Base-by-base conservation (phyloP, 2,113 vertebrate genomes). In the Pycnonotus jocosus region DNA sequence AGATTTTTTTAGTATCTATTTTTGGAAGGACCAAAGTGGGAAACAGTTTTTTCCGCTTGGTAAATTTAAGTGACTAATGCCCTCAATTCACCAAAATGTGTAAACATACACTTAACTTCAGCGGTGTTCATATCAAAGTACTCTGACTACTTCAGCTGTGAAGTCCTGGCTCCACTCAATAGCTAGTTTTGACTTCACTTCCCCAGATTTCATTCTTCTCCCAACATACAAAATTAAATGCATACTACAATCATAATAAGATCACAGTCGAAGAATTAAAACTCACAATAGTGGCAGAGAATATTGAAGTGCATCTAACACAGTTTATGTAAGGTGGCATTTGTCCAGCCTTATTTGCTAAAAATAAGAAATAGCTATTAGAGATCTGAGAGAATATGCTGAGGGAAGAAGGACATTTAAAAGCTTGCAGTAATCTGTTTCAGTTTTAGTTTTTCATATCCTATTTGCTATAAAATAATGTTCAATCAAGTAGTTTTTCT, bases 1-100 rank as follows among this genome's bases (percentile, higher is more conserved):
- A 96, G 87, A 95, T 96, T 96, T 91, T 92, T 95, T 94, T 83
- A 30, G 42, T 40, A 71, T 86, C 93, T 96, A 96, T 93, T 93
- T 96, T 96, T 95, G 88, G 94, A 91, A 92, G 23, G 30, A 85
- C 85, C 79, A 68, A 93, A 97, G 82, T 94, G 93, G 82, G 90
- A 96, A 96, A 93, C n/a, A 47, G 25, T 90, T 91, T 83, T 85
- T 95, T 86, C 82, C 1, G 6, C 76, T 90, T 93, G 81, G 72
- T 92, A 96, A 92, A 92, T 90, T 83, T 57, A 71, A 95, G 51
- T 74, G 64, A 92, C 90, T 86, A 84, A 96, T 78, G 48, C 82
- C 64, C n/a, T 57, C 79, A 84, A 22, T 92, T 90, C 82, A 71
- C 57, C 53, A 86, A 83, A 96, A 90, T 17, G 42, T 78, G 71